Evolutionary conservation across 1,140 invertebrate genomes (phyloP).

Genomic region (Listronotus oregonensis): DNA sequence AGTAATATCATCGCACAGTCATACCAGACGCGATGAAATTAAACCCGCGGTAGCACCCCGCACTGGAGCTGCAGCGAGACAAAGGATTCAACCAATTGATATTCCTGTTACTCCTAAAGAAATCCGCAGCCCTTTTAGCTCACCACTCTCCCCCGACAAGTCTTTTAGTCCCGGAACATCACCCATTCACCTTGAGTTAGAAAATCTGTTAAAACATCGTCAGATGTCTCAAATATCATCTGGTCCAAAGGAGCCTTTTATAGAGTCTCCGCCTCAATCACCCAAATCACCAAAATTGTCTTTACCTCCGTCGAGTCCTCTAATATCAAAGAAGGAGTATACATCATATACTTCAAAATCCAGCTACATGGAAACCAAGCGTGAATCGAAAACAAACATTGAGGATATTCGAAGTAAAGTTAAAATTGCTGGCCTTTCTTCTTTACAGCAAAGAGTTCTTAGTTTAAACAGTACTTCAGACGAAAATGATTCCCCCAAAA

Average conservation of each 20-base stretch:
- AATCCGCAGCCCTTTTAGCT: conserved; percentile 1
- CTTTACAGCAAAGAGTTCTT: conserved; percentile 58
- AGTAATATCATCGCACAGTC: conserved; percentile 3
- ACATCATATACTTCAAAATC: conserved; percentile 10
- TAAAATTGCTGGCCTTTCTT: conserved; percentile 59
- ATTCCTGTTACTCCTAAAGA: conserved; percentile 55
- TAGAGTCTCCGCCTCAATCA: conserved; percentile 24
- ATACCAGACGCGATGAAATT: conserved; percentile 40
- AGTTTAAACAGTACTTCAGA: conserved; percentile 41
- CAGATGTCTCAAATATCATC: conserved; percentile 31
- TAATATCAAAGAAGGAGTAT: conserved; percentile 24
- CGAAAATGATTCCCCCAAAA: conserved; percentile 55
- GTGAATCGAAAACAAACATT: conserved; percentile 19
- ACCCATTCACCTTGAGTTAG: conserved; percentile 49
- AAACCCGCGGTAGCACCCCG: conserved; percentile 43
- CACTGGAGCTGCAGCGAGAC: conserved; percentile 58
- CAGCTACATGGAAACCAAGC: conserved; percentile 13
- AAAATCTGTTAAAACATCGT: conserved; percentile 48
- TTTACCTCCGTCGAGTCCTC: conserved; percentile 11
- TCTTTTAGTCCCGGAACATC: conserved; percentile 35
- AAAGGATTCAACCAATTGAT: conserved; percentile 62
- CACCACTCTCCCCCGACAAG: conserved; percentile 38
- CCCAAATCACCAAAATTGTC: conserved; percentile 25
- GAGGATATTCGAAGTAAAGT: conserved; percentile 53
- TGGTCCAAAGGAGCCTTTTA: conserved; percentile 14